These are phyloP conservation scores for Gyrodactylus salaris DNA, from an alignment of 1,140 invertebrate genomes.

Conservation along the genomic window DNA sequence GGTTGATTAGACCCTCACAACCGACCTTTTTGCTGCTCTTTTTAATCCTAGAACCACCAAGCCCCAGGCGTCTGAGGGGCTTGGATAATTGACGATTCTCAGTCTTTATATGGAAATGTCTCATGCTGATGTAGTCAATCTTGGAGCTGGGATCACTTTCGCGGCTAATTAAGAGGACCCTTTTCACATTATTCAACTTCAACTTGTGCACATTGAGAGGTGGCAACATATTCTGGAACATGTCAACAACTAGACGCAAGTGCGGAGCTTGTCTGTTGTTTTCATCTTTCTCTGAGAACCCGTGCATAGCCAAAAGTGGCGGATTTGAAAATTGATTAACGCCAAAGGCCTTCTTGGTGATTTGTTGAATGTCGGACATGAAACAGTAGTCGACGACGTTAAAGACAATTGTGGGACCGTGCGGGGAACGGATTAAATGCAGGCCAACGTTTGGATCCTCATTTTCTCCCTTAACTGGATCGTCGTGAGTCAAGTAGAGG, in stretches of 20 bases:
- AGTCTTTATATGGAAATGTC: neutral
- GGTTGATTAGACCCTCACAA: slow-evolving; percentile 16
- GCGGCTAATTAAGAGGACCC: slow-evolving; percentile 64
- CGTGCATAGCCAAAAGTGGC: slow-evolving; percentile 64
- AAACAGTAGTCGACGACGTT: slow-evolving; percentile 14
- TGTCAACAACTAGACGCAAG: slow-evolving; percentile 40
- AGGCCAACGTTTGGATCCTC: neutral
- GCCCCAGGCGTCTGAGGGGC: slow-evolving; percentile 47
- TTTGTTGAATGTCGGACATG: slow-evolving; percentile 51
- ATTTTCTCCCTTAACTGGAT: neutral
- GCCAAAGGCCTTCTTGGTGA: slow-evolving; percentile 29
- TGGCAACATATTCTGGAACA: slow-evolving; percentile 94
- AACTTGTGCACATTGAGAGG: slow-evolving; percentile 64
- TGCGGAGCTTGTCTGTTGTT: slow-evolving; percentile 17
- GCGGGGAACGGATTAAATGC: slow-evolving; percentile 31
- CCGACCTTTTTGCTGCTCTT: slow-evolving; percentile 7
- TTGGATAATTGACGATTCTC: neutral
- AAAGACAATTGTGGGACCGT: slow-evolving; percentile 24
- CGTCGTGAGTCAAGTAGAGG: slow-evolving; percentile 39
- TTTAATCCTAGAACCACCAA: slow-evolving; percentile 30
- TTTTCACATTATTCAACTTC: slow-evolving; percentile 47
- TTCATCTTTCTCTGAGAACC: slow-evolving; percentile 37
- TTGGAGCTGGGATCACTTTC: slow-evolving; percentile 21
- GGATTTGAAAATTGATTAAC: slow-evolving; percentile 42
- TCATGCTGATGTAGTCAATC: neutral